A percentile compares a stretch with the other conserved stretches of the same genome.
phyloP scores from a whole-genome alignment of 1,140 invertebrate genomes.

The Apis mellifera region Amel_HAv3.1 CM009934.2:8508001-8508500 shows the following conservation, averaged over 20 bases:
- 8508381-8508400: conserved; percentile 52
- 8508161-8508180: background rate
- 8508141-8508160: background rate
- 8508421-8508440: conserved; percentile 81
- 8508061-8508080: background rate
- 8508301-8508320: conserved; percentile 35
- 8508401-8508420: conserved; percentile 80
- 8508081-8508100: too few relatives aligned
- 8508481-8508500: conserved; percentile 79
- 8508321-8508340: background rate
- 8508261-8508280: conserved; percentile 13
- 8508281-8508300: conserved; percentile 22
- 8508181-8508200: background rate
- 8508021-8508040: too few relatives aligned
- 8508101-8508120: too few relatives aligned
- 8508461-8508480: conserved; percentile 78
- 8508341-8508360: background rate
- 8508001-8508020: too few relatives aligned
- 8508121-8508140: background rate
- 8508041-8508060: too few relatives aligned
- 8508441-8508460: conserved; percentile 80
- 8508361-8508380: conserved; percentile 9
- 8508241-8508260: conserved; percentile 1
- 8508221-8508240: conserved; percentile 47
- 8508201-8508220: conserved; percentile 33